Percentiles rank a stretch among this genome's conserved stretches.
phyloP scores from a whole-genome alignment of 2,888 invertebrate genomes.

The Callyntrura guangdongensis region DNA sequence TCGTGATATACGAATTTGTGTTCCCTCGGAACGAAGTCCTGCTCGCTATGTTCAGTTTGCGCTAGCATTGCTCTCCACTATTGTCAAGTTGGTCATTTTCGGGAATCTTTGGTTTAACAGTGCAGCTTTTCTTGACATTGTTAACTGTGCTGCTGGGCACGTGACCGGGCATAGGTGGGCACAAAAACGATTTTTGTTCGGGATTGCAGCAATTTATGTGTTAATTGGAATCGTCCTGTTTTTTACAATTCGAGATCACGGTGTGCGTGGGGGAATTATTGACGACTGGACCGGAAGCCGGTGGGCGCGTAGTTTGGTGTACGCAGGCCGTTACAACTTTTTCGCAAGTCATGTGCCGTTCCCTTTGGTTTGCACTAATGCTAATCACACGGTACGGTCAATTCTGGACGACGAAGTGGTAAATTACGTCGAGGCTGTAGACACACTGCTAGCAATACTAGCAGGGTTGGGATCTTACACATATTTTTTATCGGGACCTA shows the following conservation, averaged over 20 bases:
- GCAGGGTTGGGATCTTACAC: neutral
- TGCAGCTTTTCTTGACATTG: neutral
- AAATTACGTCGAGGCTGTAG: constrained; percentile 8
- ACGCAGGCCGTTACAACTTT: constrained; percentile 52
- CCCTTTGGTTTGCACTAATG: neutral
- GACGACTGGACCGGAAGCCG: constrained; percentile 14
- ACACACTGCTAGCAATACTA: neutral
- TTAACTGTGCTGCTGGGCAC: constrained; percentile 7
- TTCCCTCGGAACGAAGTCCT: neutral
- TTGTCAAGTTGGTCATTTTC: constrained; percentile 7
- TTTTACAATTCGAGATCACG: constrained; percentile 24
- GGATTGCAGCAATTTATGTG: neutral
- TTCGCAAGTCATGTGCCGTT: neutral
- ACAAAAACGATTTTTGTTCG: neutral
- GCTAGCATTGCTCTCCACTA: neutral
- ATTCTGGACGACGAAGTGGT: constrained; percentile 4
- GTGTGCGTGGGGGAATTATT: constrained; percentile 23
- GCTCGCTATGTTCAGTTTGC: constrained; percentile 15
- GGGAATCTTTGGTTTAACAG: constrained; percentile 17
- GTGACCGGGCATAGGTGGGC: neutral
- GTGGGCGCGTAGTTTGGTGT: constrained; percentile 19
- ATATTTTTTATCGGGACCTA: neutral
- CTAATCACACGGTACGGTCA: neutral
- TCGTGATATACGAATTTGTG: constrained; percentile 19
- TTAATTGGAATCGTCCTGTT: neutral